Evolutionary conservation across 2,113 vertebrate species (phyloP).

Genomic region (Rhinolophus ferrumequinum): DNA sequence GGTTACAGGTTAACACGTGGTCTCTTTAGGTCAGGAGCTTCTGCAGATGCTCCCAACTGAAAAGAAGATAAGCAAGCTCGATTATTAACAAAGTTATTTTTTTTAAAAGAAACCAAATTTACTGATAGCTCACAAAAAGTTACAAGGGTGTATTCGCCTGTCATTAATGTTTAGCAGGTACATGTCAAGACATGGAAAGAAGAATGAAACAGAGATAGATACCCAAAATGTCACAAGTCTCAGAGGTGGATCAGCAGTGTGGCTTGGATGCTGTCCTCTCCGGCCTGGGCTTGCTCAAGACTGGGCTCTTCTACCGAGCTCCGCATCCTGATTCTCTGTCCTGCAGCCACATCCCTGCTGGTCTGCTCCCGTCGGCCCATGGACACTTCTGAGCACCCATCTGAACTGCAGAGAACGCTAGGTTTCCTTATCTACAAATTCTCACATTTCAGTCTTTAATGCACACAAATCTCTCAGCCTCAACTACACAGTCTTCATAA

Average conservation of each 20-base stretch:
- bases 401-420: not conserved
- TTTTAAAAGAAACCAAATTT: not conserved
- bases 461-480: not conserved
- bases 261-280: not conserved
- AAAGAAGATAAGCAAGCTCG: not conserved
- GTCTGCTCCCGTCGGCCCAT: not conserved
- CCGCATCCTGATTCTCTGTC: not conserved
- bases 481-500: not conserved
- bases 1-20: not conserved
- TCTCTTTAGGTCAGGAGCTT: not conserved
- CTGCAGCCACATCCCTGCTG: fast-evolving
- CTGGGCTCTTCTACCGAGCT: fast-evolving
- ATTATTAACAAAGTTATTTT: not conserved
- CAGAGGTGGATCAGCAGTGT: fast-evolving
- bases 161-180: not conserved
- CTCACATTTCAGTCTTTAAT: not conserved
- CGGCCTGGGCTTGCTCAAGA: not conserved
- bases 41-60: not conserved
- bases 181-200: not conserved
- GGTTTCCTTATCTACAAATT: not conserved
- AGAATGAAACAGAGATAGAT: not conserved
- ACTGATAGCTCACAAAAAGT: not conserved
- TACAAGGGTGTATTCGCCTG: not conserved
- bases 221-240: not conserved
- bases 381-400: not conserved